Conservation (phyloP, 2,113 vertebrate species). For the Globicephala melas region DNA sequence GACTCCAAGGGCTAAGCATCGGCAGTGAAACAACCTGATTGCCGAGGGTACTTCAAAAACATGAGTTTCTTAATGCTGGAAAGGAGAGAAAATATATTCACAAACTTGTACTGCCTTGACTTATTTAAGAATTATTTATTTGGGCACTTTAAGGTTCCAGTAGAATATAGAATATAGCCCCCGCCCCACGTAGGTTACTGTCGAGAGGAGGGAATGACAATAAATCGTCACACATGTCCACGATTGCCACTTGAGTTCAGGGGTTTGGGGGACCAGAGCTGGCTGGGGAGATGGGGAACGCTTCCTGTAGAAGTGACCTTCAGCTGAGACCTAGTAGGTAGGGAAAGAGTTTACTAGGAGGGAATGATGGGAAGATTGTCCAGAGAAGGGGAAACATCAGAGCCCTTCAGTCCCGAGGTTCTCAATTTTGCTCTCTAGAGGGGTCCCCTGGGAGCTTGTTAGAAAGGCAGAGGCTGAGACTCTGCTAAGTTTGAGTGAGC, state of each 20-base stretch:
- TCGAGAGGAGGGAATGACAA: not conserved
- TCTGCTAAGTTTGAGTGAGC: not conserved
- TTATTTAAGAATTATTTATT: constrained; percentile 12
- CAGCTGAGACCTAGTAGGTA: not conserved
- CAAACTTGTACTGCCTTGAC: not conserved
- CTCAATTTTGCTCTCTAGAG: not conserved
- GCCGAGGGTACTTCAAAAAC: not conserved
- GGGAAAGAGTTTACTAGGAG: not conserved
- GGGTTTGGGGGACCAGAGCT: accelerated
- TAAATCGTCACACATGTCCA: not conserved
- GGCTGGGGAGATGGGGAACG: accelerated
- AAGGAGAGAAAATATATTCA: not conserved
- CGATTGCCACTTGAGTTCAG: not conserved
- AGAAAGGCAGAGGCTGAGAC: not conserved
- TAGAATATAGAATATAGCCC: not conserved
- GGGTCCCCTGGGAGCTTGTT: not conserved
- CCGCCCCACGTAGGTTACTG: not conserved
- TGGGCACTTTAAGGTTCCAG: not conserved
- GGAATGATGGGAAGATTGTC: not conserved
- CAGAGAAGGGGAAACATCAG: not conserved
- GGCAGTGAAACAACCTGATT: not conserved
- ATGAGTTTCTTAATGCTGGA: not conserved
- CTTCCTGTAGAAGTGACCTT: not conserved
- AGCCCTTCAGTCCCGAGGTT: not conserved
- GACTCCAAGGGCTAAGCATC: not conserved